These are phyloP conservation scores for Lysandra coridon DNA, from an alignment of 2,888 invertebrate species.

Conservation along the genomic window DNA sequence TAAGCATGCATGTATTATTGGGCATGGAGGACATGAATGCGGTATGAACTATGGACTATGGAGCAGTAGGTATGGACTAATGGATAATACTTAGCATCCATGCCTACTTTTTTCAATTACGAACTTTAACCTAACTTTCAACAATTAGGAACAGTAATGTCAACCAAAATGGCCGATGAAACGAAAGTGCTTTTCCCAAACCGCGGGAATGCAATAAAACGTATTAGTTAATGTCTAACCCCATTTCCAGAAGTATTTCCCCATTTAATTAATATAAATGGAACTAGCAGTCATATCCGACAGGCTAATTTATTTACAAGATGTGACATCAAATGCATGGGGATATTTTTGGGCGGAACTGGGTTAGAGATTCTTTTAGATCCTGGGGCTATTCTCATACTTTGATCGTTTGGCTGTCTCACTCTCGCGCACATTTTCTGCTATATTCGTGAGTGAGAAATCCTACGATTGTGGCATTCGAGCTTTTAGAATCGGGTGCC, in stretches of 20 bases:
- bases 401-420: not conserved
- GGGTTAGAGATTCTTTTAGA: constrained; percentile 31
- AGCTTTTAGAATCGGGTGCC: not conserved
- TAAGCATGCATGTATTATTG: no score
- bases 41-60: no score
- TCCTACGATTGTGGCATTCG: not conserved
- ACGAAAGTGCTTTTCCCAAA: not conserved
- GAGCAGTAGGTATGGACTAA: no score
- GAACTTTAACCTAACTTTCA: not conserved
- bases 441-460: not conserved
- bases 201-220: constrained; percentile 21
- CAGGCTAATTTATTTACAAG: constrained; percentile 22
- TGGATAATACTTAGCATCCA: no score
- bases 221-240: constrained; percentile 20
- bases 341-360: constrained; percentile 32
- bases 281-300: constrained; percentile 26
- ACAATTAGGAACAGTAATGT: not conserved
- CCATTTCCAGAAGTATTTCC: constrained; percentile 22
- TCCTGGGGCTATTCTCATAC: not conserved
- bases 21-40: no score
- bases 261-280: constrained; percentile 29
- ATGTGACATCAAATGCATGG: constrained; percentile 28
- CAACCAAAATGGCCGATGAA: not conserved
- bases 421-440: not conserved
- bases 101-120: not conserved